Base-by-base conservation (phyloP, 2,113 vertebrate species). In the Delphinapterus leucas region DNA sequence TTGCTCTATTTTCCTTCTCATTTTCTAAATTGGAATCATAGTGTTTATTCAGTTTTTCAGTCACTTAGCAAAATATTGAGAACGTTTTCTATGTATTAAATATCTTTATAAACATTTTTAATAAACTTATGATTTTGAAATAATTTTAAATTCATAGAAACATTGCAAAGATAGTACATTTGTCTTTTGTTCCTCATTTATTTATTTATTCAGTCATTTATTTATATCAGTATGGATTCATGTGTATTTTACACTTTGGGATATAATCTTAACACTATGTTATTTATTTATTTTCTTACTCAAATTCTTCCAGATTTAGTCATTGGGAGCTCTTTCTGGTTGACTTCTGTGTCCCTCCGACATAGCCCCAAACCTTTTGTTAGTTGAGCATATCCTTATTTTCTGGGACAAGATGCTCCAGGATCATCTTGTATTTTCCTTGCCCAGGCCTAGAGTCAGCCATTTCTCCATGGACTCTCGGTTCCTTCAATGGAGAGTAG, bases 11-110 rank as follows among this genome's bases (percentile, higher is more conserved):
- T 87, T 47, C 21, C 1, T 77, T 67, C 83, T 61, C 21, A 13
- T 82, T 63, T 89, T 86, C 38, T 76, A 14, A 65, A 55, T 21
- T 63, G 14, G 12, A 79, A 31, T 84, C 10, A 41, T 80, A 73
- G 58, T 47, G 73, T 87, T 6, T 82, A 44, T 55, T 70, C 26
- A 26, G 14, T 55, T 63, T 86, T 67, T 79, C 12, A 73, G 58
- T 68, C 23, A 81, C 28, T 73, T 95, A 36, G 9, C n/a, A 70
- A 97, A 95, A 87, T 70, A 61, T 70, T 80, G 23, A 91, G 68
- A 70, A 28, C 1, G 87, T 90, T 89, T 67, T 3, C 20, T 8
- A 77, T 47, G 63, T 70, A 36, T 36, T 68, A 76, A 71, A 63
- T 77, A 83, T 76, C 4, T 55, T 82, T 77, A 61, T 73, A 80